Percentiles rank a stretch among this genome's conserved stretches.
These are phyloP conservation scores for Lordiphosa mommai DNA, from an alignment of 1,140 invertebrate species.

Conservation along the genomic window DNA sequence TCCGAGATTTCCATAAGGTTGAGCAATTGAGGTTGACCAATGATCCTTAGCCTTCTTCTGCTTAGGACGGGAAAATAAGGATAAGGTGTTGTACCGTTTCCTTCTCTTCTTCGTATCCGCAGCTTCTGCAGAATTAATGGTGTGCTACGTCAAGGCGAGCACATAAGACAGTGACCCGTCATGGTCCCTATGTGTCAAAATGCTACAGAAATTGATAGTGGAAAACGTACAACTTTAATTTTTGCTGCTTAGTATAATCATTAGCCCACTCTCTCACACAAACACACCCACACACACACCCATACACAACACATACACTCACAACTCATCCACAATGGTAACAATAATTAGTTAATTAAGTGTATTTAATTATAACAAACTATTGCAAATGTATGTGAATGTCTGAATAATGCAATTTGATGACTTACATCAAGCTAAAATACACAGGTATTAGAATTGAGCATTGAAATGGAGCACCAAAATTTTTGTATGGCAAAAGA, in stretches of 20 bases:
- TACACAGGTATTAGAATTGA: conserved; percentile 36
- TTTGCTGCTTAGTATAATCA: conserved; percentile 1
- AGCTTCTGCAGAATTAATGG: too few species aligned
- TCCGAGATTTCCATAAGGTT: too few species aligned
- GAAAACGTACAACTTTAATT: too few species aligned
- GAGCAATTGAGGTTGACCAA: too few species aligned
- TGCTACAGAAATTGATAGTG: too few species aligned
- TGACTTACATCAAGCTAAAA: conserved; percentile 36
- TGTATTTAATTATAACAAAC: conserved; percentile 41
- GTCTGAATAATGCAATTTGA: conserved; percentile 51
- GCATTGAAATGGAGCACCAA: not conserved
- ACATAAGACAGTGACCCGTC: too few species aligned
- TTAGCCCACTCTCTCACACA: conserved; percentile 17
- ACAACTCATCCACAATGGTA: conserved; percentile 77
- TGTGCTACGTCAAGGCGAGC: too few species aligned
- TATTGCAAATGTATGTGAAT: conserved; percentile 42
- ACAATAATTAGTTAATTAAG: conserved; percentile 75
- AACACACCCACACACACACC: conserved; percentile 24
- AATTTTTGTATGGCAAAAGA: not conserved
- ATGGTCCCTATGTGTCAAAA: too few species aligned
- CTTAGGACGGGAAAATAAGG: too few species aligned
- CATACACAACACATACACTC: conserved; percentile 55
- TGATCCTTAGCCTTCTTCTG: too few species aligned
- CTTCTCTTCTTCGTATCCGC: too few species aligned
- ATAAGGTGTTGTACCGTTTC: too few species aligned